Base-by-base conservation (phyloP, 2,113 vertebrate genomes). In the Gorsachius goisagi region DNA sequence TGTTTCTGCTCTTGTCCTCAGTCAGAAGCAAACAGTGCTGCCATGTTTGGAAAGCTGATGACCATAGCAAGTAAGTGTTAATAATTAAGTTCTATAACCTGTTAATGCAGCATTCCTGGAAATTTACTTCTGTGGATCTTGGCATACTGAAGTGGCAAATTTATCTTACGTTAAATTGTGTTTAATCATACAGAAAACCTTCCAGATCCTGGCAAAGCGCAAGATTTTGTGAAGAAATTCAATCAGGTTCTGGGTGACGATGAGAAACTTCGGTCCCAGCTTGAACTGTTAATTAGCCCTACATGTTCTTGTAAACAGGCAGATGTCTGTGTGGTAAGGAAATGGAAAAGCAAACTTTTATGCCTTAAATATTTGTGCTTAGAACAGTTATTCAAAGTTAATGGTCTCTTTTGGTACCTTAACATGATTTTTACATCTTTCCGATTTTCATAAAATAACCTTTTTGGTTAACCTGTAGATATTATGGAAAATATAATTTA, bases 171-270 rank as follows among this genome's bases (percentile, higher is more conserved):
- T 91, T 73, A 80, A 88, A 89, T 93, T 95, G 16, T 92, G n/a
- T 97, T 93, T 92, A 68, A 92, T 96, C 74, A 39, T 74, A 26
- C 96, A 99, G 99, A 99, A 98, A 99, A 99, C 96, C 98, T 99
- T 64, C 99, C 99, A 79, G 99, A 99, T 84, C 99, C 99, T 88
- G 99, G 99, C 67, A 99, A 99, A 97, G 99, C 99, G 90, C 99
- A 99, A 98, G 99, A 99, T 98, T 99, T 99, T 98, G 99, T 99
- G 98, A 99, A 99, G 97, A 99, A 99, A 95, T 99, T 99, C 96
- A 99, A 99, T 93, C 99, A 99, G 94, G 99, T 99, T 96, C 98
- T 99, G 22, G 99, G 99, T 66, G 99, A 99, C 44, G 99, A 99
- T 90, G 99, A 99, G 97, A 99, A 99, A 95, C 98, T 99, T 50